Evolutionary conservation across 2,888 invertebrate genomes (phyloP), one percentile per base, ranked within the genome.

Genomic region (Lysandra coridon): DNA sequence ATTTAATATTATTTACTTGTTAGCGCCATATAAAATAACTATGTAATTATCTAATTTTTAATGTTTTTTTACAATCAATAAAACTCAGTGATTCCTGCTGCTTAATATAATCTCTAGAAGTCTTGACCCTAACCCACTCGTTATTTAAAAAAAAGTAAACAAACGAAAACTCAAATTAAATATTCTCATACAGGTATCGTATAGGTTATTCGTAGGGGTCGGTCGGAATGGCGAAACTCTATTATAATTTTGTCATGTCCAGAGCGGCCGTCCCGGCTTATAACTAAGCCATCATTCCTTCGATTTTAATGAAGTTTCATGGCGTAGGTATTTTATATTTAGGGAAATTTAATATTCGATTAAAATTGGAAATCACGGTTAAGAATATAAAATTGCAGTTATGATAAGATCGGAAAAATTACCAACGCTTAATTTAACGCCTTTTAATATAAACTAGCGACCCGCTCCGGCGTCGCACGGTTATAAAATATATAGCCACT

Each of bases 291-390:
- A 74, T 74, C 74, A 4, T 44, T 44, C 40, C 44, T 44, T 74
- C 10, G 44, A 74, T 74, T 74, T 74, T 74, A 74, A 74, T 74
- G 74, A 74, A 74, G n/a, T 44, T 74, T 74, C 74, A 7, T 69
- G 69, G 40, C n/a, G 74, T 23, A 10, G 74, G n/a, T 74, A n/a
- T 44, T 44, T 74, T 74, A 44, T 44, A 74, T 74, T 33, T 14
- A 17, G 12, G 37, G 69, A 2, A 4, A 69, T 33, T 10, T 69
- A 33, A 33, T 69, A 14, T 69, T 69, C 5, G 30, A 12, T 12
- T 33, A 69, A 69, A 37, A 69, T 1, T 37, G 64, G 2, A 30
- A 30, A 64, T 64, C 6, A 30, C 3, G 23, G 30, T 10, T 10
- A 12, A 30, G 2, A 64, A 30, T 6, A 10, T 17, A 10, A n/a